Evolutionary conservation across 2,113 vertebrate species (phyloP).

Genomic region (Progne subis): DNA sequence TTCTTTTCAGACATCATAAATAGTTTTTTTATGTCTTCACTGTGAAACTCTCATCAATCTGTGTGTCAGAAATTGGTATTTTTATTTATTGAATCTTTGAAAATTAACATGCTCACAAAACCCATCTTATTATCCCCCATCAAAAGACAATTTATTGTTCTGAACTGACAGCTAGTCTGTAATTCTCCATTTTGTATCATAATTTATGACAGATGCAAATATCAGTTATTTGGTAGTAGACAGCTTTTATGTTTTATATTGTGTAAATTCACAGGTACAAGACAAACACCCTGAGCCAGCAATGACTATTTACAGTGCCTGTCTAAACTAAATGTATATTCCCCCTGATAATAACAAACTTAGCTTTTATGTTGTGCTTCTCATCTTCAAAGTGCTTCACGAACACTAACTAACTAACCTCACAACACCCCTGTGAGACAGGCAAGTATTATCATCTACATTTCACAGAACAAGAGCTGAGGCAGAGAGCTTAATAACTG

Average conservation of each 20-base stretch:
- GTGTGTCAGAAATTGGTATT: neutral
- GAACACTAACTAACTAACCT: slow-evolving; percentile 46
- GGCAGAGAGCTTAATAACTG: neutral
- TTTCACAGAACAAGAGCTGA: slow-evolving; percentile 19
- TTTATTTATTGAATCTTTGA: slow-evolving; percentile 30
- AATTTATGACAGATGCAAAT: neutral
- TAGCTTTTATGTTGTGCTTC: slow-evolving; percentile 17
- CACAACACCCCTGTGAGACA: neutral
- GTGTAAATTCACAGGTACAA: slow-evolving; percentile 27
- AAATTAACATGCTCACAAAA: slow-evolving; percentile 7
- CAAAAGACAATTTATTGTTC: slow-evolving; percentile 21
- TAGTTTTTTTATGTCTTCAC: neutral
- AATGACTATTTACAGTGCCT: slow-evolving; percentile 24
- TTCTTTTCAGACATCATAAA: neutral
- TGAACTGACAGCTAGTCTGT: neutral
- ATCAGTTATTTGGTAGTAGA: neutral
- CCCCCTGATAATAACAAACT: neutral
- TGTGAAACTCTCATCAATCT: neutral
- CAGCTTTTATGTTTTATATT: slow-evolving; percentile 27
- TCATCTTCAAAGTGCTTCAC: slow-evolving; percentile 28
- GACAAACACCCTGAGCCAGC: neutral
- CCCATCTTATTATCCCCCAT: neutral
- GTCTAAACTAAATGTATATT: slow-evolving; percentile 8
- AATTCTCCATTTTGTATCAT: neutral
- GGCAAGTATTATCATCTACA: slow-evolving; percentile 2